Evolutionary conservation across 2,888 invertebrate species (phyloP), one percentile per base, ranked within the genome.

Genomic region (Carpatolechia fugitivella): DNA sequence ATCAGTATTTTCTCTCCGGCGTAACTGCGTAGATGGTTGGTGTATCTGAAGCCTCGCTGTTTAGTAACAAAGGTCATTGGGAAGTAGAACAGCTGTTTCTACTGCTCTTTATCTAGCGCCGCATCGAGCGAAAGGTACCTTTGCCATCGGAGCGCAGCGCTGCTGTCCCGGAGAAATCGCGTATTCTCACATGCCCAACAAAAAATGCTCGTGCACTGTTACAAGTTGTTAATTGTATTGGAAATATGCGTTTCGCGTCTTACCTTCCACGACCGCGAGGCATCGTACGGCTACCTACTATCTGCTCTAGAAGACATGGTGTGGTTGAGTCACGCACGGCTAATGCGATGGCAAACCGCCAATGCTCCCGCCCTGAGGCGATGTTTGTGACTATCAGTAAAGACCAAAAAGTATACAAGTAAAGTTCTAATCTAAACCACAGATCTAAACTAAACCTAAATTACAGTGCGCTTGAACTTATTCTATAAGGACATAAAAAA

Each of bases 61-160:
- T 41, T 18, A 18, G 72, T 77, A 82, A 85, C 83, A 84, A 85
- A 86, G 85, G 83, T 85, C 84, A 87, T 80, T 84, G 85, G 78
- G 82, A 88, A 86, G 81, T 85, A 66, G 86, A 74, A 78, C 87
- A 80, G 70, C 66, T 66, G 80, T 84, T 85, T 81, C 82, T 82
- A 76, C 78, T 78, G 77, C 76, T 82, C 76, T 76, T 75, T 80
- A 82, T 83, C 80, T 77, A 69, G 72, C 78, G 77, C 78, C 74
- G 79, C 78, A 82, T 82, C 79, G 79, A 89, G 86, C 86, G 86
- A 85, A 88, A 88, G 85, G 88, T 82, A 85, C 82, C 44, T 44
- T 11, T 41, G n/a, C 33, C 82, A 81, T 76, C 80, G 73, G 72
- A 73, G 69, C 68, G 70, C n/a, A n/a, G n/a, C n/a, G n/a, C n/a